Conservation (phyloP, 2,797 vertebrate genomes). For the Phyllotis vaccarum region DNA sequence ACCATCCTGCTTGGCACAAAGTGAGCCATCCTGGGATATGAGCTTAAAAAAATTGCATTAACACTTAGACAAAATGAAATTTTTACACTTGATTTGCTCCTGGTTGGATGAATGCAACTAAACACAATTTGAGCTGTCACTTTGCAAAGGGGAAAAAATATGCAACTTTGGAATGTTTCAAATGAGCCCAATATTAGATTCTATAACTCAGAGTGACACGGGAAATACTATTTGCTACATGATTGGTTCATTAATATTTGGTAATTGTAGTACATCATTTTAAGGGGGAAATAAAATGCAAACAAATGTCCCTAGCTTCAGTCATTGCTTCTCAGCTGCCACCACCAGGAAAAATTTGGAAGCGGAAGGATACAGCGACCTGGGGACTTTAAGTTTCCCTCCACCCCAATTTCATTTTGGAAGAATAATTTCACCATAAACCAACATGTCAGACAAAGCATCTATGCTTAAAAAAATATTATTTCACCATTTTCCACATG, state of each 20-base stretch:
- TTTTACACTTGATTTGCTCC: conserved; percentile 85
- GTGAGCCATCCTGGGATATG: conserved; percentile 78
- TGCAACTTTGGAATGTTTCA: conserved; percentile 82
- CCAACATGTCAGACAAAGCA: conserved; percentile 89
- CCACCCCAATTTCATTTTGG: conserved; percentile 85
- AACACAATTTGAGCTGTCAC: conserved; percentile 83
- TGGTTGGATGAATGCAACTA: conserved; percentile 80
- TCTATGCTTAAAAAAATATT: conserved; percentile 87
- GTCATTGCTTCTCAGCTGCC: conserved; percentile 61
- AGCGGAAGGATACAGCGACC: conserved; percentile 23
- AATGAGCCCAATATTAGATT: conserved; percentile 84
- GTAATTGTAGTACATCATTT: conserved; percentile 85
- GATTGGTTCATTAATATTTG: conserved; percentile 87
- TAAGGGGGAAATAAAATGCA: conserved; percentile 82
- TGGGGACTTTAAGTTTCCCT: conserved; percentile 75
- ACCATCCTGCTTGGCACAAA: conserved; percentile 79
- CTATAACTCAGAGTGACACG: conserved; percentile 85
- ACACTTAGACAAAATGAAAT: conserved; percentile 86
- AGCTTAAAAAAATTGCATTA: conserved; percentile 86
- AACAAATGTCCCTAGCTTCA: conserved; percentile 74
- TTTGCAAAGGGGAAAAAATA: conserved; percentile 82
- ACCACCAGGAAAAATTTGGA: conserved; percentile 66
- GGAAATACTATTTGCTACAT: conserved; percentile 83
- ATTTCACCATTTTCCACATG: conserved; percentile 89
- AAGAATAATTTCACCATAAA: conserved; percentile 88